Conservation (phyloP, 2,113 vertebrate species). For the Malurus melanocephalus region DNA sequence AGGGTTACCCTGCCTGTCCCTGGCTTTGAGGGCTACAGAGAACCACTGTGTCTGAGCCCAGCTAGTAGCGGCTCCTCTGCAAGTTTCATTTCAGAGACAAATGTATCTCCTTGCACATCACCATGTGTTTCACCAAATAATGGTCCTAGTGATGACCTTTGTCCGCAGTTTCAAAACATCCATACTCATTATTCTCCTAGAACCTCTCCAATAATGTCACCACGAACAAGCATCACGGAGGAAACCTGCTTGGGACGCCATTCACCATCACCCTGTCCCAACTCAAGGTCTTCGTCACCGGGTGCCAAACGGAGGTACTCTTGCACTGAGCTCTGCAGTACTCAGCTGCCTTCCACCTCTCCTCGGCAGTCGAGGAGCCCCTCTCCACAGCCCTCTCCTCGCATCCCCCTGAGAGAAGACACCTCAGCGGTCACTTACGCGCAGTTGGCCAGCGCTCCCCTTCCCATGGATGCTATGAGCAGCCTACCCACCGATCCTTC, state of each 20-base stretch:
- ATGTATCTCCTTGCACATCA: constrained; percentile 92
- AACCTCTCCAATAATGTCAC: constrained; percentile 94
- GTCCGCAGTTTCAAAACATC: constrained; percentile 93
- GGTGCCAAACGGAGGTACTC: constrained; percentile 94
- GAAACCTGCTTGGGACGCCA: constrained; percentile 85
- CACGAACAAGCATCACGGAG: constrained; percentile 85
- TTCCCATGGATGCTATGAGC: constrained; percentile 81
- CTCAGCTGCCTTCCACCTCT: constrained; percentile 75
- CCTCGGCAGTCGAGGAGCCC: constrained; percentile 89
- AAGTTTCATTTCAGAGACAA: constrained; percentile 97
- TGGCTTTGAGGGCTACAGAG: constrained; percentile 90
- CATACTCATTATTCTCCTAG: constrained; percentile 91
- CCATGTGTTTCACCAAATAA: constrained; percentile 96
- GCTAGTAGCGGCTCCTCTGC: constrained; percentile 97
- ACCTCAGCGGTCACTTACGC: constrained; percentile 57
- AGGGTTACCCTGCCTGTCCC: constrained; percentile 92
- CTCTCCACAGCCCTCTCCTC: constrained; percentile 82
- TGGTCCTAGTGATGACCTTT: constrained; percentile 88
- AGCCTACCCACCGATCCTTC: constrained; percentile 77
- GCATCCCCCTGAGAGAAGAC: constrained; percentile 72
- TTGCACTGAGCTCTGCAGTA: constrained; percentile 82
- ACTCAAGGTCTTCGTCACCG: constrained; percentile 91
- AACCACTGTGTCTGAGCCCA: constrained; percentile 95
- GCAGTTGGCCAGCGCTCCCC: constrained; percentile 67
- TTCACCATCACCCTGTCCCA: constrained; percentile 87